A percentile compares a stretch with the other conserved stretches of the same genome.
These are phyloP conservation scores for Harpalus rufipes DNA, from an alignment of 2,888 invertebrate genomes.

Conservation along the genomic window DNA sequence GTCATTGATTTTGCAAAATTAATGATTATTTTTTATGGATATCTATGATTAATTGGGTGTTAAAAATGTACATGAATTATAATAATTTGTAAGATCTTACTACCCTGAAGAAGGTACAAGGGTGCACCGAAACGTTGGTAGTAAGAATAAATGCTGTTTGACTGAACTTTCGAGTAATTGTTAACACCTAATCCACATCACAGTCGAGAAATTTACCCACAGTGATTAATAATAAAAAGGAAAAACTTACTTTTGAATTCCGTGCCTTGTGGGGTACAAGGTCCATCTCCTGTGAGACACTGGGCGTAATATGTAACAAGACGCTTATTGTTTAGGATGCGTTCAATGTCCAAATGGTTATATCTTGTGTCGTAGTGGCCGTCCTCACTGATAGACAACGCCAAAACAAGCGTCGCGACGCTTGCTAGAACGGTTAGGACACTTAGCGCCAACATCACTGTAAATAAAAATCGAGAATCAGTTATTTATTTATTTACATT, in stretches of 20 bases:
- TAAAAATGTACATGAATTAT: too few relatives aligned
- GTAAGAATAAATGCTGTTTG: too few relatives aligned
- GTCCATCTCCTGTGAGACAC: conserved; percentile 83
- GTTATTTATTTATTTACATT: background rate
- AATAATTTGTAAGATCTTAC: too few relatives aligned
- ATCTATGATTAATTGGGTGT: too few relatives aligned
- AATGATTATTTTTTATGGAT: too few relatives aligned
- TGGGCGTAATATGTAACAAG: conserved; percentile 85
- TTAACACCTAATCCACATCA: too few relatives aligned
- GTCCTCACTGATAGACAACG: conserved; percentile 38
- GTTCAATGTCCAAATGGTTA: conserved; percentile 85
- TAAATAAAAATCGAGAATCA: background rate
- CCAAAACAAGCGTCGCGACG: background rate
- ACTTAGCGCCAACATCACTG: conserved; percentile 28
- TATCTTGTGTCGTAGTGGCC: conserved; percentile 80
- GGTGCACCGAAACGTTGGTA: too few relatives aligned
- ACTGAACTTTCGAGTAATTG: too few relatives aligned
- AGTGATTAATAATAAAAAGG: background rate
- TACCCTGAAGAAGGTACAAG: too few relatives aligned
- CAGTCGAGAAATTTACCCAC: too few relatives aligned
- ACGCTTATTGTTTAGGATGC: conserved; percentile 83
- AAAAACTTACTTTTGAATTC: conserved; percentile 85
- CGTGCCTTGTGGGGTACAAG: conserved; percentile 86
- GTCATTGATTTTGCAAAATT: too few relatives aligned
- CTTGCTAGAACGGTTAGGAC: background rate